Conservation (phyloP, 1,140 invertebrate genomes). For the Macrocentrus cingulum region DNA sequence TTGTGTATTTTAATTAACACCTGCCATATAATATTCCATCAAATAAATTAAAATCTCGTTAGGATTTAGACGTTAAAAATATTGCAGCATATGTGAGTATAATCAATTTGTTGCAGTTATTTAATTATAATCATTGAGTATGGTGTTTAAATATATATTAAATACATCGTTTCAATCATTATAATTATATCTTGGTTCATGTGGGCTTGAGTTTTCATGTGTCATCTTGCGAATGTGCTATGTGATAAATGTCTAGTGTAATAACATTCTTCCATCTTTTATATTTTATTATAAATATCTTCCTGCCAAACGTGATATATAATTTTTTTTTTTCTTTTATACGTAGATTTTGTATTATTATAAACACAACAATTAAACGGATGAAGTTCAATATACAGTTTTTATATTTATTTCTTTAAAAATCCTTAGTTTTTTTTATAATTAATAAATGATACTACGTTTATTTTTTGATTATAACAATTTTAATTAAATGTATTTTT, state of each 20-base stretch:
- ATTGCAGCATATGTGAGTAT: neutral
- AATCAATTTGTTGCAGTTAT: constrained; percentile 16
- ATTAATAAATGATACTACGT: no score
- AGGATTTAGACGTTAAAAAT: neutral
- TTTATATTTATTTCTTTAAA: no score
- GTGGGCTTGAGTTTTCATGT: neutral
- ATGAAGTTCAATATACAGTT: no score
- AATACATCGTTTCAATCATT: neutral
- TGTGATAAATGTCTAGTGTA: constrained; percentile 29
- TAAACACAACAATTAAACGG: constrained; percentile 16
- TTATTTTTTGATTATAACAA: constrained; percentile 39
- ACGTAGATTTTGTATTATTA: constrained; percentile 20
- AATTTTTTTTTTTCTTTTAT: constrained; percentile 13
- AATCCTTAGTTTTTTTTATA: no score
- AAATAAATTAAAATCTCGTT: neutral
- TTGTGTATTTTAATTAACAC: no score
- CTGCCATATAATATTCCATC: neutral
- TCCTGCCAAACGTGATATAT: constrained; percentile 29
- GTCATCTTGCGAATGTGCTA: constrained; percentile 21
- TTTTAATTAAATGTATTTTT: constrained; percentile 51
- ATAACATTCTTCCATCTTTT: constrained; percentile 34
- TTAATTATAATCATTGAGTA: neutral
- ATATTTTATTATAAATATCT: constrained; percentile 17
- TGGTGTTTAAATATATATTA: no score
- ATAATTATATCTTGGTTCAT: no score